These are phyloP conservation scores for Bufo gargarizans DNA, from an alignment of 2,113 vertebrate genomes.

Conservation along the genomic window DNA sequence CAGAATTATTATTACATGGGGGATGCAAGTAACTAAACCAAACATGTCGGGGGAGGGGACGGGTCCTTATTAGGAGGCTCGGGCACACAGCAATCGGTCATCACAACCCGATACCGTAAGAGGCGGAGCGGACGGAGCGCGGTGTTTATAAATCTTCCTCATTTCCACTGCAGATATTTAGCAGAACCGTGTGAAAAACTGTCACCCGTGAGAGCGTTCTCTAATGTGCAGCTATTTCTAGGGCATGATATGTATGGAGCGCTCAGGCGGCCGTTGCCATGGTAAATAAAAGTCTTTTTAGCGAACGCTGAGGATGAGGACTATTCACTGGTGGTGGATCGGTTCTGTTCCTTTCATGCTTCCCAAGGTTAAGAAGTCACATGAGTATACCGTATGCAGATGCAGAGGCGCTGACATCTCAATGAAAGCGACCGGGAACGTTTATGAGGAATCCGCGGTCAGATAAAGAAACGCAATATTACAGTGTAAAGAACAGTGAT, in stretches of 20 bases:
- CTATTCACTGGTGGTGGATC: slow-evolving; percentile 61
- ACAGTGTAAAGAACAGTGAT: neutral
- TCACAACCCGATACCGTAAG: neutral
- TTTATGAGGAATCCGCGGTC: neutral
- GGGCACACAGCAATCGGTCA: neutral
- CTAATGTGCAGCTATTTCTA: slow-evolving; percentile 69
- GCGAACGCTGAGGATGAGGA: slow-evolving; percentile 63
- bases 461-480: neutral
- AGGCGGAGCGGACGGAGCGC: neutral
- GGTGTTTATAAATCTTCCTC: neutral
- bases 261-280: slow-evolving; percentile 72
- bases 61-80: no score
- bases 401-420: neutral
- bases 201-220: slow-evolving; percentile 44
- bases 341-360: slow-evolving; percentile 47
- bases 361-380: slow-evolving; percentile 34
- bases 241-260: slow-evolving; percentile 62
- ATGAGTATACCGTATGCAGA: neutral
- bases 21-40: no score
- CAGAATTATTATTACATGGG: no score
- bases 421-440: neutral
- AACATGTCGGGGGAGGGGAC: no score
- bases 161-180: neutral
- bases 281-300: slow-evolving; percentile 68
- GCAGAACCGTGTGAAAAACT: slow-evolving; percentile 2